A percentile compares a stretch with the other conserved stretches of the same genome.
phyloP scores from a whole-genome alignment of 2,888 invertebrate species.

The Piscicola geometra region DNA sequence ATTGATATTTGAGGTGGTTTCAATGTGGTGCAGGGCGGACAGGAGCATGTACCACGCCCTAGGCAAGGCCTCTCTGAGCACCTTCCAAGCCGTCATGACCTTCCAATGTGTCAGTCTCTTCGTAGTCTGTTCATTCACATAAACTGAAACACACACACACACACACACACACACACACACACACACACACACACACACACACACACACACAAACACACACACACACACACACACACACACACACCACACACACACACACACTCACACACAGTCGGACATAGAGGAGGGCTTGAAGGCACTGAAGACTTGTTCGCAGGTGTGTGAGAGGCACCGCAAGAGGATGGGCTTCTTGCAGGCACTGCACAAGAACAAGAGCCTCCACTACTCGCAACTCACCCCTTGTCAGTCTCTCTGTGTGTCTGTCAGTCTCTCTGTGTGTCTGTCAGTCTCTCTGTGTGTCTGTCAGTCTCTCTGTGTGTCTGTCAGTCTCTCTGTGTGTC shows the following conservation, averaged over 20 bases:
- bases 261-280: conserved; percentile 62
- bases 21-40: conserved; percentile 62
- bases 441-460: too few species aligned
- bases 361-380: background rate
- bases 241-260: too few species aligned
- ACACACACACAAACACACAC: too few species aligned
- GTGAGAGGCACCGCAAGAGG: conserved; percentile 62
- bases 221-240: too few species aligned
- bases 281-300: conserved; percentile 69
- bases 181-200: too few species aligned
- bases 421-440: too few species aligned
- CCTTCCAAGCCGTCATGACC: conserved; percentile 85
- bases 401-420: too few species aligned
- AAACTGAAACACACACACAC: background rate
- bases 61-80: conserved; percentile 80
- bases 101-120: conserved; percentile 69
- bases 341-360: conserved; percentile 72
- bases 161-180: background rate
- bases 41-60: conserved; percentile 86
- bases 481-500: too few species aligned
- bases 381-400: background rate
- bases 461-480: too few species aligned
- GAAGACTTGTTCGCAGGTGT: conserved; percentile 73
- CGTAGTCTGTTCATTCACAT: background rate
- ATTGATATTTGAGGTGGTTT: background rate